Base-by-base conservation (phyloP, 2,888 invertebrate genomes). In the Pachydiplax longipennis region DNA sequence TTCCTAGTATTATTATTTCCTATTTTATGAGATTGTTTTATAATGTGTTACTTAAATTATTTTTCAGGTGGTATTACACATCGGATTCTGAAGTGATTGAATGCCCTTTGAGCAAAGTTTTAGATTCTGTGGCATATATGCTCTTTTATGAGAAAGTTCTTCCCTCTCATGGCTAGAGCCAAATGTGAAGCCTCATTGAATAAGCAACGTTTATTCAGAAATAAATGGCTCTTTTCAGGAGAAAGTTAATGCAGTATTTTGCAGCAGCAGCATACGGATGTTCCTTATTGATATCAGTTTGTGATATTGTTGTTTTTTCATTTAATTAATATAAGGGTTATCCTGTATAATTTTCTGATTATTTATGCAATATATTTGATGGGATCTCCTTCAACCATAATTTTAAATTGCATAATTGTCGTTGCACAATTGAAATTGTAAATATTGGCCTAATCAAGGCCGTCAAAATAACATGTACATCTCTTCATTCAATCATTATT, bases 111-210 rank as follows among this genome's bases (percentile, higher is more conserved):
- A 96, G 96, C 90, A 97, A 98, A 93, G 99, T 99, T 90, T 95
- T 98, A 31, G 96, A 96, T 92, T 96, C 97, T 92, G 96, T 97
- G 91, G 98, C 99, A 25, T 99, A 99, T 94, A 96, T 99, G 96
- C 95, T 99, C 91, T 98, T 98, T 95, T 99, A 99, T 94, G 98
- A 99, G 94, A 94, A 95, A 83, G 93, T 94, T 91, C 93, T 92
- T 91, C 92, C 92, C 40, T 92, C 92, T 83, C 91, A 90, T 90
- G 92, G 90, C 12, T 90, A 91, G 61, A 35, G 37, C 37, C 61
- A 13, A 10, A 31, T 31, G 22, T 25, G 31, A 35, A 35, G 18
- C 10, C 37, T 4, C 22, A 65, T 6, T 15, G 58, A 5, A 48
- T 58, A 15, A 58, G 15, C 53, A 35, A 35, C 40, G 53, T 87